These are phyloP conservation scores for Callyntrura sp. DNA, from an alignment of 2,888 invertebrate species.

Conservation along the genomic window DNA sequence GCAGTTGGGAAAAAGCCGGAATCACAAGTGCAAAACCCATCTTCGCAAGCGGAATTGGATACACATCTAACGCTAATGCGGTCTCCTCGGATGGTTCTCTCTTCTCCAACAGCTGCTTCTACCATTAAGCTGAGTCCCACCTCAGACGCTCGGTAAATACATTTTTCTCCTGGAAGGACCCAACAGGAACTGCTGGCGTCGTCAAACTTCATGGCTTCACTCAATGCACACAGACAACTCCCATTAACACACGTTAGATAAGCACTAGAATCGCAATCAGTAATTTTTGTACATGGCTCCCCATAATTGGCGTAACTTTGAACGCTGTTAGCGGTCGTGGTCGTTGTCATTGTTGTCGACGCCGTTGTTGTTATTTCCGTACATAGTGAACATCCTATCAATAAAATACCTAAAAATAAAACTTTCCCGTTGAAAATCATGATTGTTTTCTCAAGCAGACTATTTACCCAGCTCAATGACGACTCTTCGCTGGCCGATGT, in stretches of 20 bases:
- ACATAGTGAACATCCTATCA: not conserved
- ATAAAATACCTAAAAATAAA: constrained; percentile 6
- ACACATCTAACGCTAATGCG: constrained; percentile 56
- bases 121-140: constrained; percentile 24
- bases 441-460: not conserved
- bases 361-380: not conserved
- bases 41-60: constrained; percentile 56
- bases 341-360: not conserved
- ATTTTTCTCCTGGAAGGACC: constrained; percentile 64
- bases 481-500: not conserved
- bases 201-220: constrained; percentile 51
- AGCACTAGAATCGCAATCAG: constrained; percentile 60
- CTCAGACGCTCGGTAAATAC: constrained; percentile 47
- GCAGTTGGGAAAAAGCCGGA: constrained; percentile 50
- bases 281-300: constrained; percentile 55
- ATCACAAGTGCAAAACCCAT: constrained; percentile 56
- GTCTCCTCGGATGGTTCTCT: constrained; percentile 49
- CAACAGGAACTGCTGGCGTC: constrained; percentile 56
- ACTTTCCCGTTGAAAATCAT: not conserved
- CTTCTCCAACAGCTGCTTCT: constrained; percentile 21
- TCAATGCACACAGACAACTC: constrained; percentile 58
- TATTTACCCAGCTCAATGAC: not conserved
- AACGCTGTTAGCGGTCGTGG: not conserved
- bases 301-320: constrained; percentile 60
- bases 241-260: constrained; percentile 63